A percentile compares a stretch with the other conserved stretches of the same genome.
Evolutionary conservation across 2,888 invertebrate species (phyloP).

Genomic region (Himalopsyche kuldschensis): DNA sequence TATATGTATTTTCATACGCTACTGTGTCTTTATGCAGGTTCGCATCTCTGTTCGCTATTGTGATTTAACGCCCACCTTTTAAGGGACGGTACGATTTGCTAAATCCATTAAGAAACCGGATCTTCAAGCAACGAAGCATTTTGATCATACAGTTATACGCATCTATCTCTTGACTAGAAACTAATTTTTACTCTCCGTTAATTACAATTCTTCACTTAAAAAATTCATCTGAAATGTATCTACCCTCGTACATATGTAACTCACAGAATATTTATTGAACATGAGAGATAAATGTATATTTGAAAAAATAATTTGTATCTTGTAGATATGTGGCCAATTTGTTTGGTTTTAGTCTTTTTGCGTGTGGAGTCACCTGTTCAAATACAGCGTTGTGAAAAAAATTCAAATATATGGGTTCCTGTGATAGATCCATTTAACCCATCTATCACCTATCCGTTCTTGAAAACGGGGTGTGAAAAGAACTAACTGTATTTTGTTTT

Average conservation of each 20-base stretch:
- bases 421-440: too few species aligned
- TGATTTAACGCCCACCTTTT: conserved; percentile 27
- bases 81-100: neutral
- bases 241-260: neutral
- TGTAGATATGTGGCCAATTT: too few species aligned
- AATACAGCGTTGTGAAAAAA: too few species aligned
- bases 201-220: neutral
- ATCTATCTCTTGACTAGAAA: neutral
- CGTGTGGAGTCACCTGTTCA: too few species aligned
- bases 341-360: too few species aligned
- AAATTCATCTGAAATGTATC: neutral
- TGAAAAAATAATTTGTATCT: too few species aligned
- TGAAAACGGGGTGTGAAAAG: too few species aligned
- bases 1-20: neutral
- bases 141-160: neutral
- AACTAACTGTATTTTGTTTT: too few species aligned
- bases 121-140: neutral
- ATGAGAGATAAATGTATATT: too few species aligned
- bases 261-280: too few species aligned
- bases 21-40: neutral
- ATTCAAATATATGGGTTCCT: too few species aligned
- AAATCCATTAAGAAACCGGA: neutral
- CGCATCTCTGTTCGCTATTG: conserved; percentile 14
- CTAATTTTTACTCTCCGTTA: neutral
- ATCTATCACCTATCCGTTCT: too few species aligned